Conservation (phyloP, 2,888 invertebrate genomes). For the Mechanitis mazaeus region DNA sequence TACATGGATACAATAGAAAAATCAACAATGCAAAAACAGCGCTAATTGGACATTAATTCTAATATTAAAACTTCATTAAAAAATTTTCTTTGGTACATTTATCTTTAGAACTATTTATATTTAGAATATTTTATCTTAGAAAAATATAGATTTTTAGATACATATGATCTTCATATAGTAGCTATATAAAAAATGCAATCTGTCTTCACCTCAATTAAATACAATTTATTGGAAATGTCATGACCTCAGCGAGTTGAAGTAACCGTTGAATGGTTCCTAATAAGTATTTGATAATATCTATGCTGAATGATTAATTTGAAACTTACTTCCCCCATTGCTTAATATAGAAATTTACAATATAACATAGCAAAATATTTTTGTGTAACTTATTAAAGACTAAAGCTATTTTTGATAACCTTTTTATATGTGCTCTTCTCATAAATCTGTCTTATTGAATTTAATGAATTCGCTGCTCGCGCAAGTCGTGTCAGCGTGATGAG, state of each 20-base stretch:
- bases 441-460: slow-evolving; percentile 4
- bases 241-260: slow-evolving; percentile 13
- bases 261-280: slow-evolving; percentile 21
- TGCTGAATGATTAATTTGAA: slow-evolving; percentile 1
- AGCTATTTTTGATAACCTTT: not conserved
- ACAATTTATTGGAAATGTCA: slow-evolving; percentile 18
- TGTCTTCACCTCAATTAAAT: slow-evolving; percentile 22
- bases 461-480: slow-evolving; percentile 9
- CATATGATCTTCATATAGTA: too few relatives aligned
- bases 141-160: too few relatives aligned
- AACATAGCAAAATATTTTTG: not conserved
- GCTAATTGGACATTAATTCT: not conserved
- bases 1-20: too few relatives aligned
- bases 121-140: too few relatives aligned
- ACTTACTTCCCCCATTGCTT: not conserved
- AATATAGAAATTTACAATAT: not conserved
- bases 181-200: slow-evolving; percentile 8
- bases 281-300: slow-evolving; percentile 20
- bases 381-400: not conserved
- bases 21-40: not conserved
- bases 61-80: too few relatives aligned
- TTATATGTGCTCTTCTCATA: not conserved
- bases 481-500: slow-evolving; percentile 12
- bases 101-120: too few relatives aligned
- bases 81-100: too few relatives aligned